These are phyloP conservation scores for Gymnoscopelus microlampas DNA, from an alignment of 2,797 vertebrate species.

Conservation along the genomic window DNA sequence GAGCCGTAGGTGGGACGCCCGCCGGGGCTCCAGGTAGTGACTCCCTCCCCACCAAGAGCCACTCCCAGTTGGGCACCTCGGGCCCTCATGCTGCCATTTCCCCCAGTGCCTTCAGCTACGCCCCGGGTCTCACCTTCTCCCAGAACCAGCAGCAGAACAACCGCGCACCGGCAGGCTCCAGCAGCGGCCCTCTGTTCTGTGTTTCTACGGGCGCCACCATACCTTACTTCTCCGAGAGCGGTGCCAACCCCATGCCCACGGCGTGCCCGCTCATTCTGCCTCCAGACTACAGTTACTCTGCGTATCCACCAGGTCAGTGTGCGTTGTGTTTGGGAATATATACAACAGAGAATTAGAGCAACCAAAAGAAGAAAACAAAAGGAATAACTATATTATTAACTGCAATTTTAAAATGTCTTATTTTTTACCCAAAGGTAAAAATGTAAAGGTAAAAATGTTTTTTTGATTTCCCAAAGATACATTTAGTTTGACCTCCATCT, in stretches of 20 bases:
- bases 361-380: no score
- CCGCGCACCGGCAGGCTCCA: constrained; percentile 41
- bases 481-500: no score
- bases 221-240: constrained; percentile 82
- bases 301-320: constrained; percentile 88
- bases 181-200: constrained; percentile 69
- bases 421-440: no score
- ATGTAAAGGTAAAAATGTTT: no score
- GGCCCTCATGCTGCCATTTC: constrained; percentile 59
- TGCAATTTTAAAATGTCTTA: no score
- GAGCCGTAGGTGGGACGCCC: constrained; percentile 48
- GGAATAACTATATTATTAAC: no score
- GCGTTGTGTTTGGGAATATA: not conserved
- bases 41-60: constrained; percentile 84
- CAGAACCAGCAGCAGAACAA: constrained; percentile 60
- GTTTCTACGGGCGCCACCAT: constrained; percentile 80
- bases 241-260: constrained; percentile 67
- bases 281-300: constrained; percentile 85
- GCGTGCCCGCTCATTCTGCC: constrained; percentile 81
- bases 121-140: constrained; percentile 84
- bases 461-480: no score
- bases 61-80: constrained; percentile 82
- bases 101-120: constrained; percentile 78
- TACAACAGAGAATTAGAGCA: not conserved
- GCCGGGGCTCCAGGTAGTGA: constrained; percentile 57